A percentile compares a stretch with the other conserved stretches of the same genome.
Conservation (phyloP, 2,888 invertebrate species). For the Agriotes lineatus region DNA sequence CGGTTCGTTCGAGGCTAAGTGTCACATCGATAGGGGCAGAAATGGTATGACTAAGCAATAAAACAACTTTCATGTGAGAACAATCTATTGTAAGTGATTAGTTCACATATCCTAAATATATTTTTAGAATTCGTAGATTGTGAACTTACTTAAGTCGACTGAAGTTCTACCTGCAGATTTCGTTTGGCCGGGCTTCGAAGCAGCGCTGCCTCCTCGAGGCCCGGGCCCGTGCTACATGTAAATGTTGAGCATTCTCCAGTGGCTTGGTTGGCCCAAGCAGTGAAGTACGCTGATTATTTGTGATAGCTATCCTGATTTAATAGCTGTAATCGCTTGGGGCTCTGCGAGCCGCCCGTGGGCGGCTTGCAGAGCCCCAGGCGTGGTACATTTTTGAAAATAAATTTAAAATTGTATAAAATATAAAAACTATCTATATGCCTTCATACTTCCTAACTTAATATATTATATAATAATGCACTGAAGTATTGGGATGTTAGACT, state of each 20-base stretch:
- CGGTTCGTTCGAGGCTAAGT: not conserved
- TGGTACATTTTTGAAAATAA: constrained; percentile 55
- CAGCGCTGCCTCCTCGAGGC: constrained; percentile 41
- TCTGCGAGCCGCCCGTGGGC: too few species aligned
- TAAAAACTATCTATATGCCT: constrained; percentile 67
- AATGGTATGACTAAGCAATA: constrained; percentile 65
- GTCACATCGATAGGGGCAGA: constrained; percentile 47
- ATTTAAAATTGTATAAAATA: constrained; percentile 64
- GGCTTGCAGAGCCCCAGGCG: constrained; percentile 42
- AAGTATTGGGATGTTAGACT: constrained; percentile 68
- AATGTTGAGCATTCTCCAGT: constrained; percentile 61
- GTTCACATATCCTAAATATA: constrained; percentile 59
- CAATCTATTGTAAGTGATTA: constrained; percentile 52
- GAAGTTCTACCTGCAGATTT: constrained; percentile 47
- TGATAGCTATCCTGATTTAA: constrained; percentile 63
- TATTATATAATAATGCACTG: constrained; percentile 66
- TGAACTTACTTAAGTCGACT: constrained; percentile 56
- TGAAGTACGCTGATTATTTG: constrained; percentile 60
- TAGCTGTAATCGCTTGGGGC: constrained; percentile 59
- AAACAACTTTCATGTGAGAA: constrained; percentile 52
- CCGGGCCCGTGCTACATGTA: constrained; percentile 54
- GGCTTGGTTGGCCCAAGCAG: constrained; percentile 55
- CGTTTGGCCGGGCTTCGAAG: constrained; percentile 50
- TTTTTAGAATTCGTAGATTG: constrained; percentile 51
- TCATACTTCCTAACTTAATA: constrained; percentile 67